Conservation (phyloP, 2,797 vertebrate species). For the Enoplosus armatus region DNA sequence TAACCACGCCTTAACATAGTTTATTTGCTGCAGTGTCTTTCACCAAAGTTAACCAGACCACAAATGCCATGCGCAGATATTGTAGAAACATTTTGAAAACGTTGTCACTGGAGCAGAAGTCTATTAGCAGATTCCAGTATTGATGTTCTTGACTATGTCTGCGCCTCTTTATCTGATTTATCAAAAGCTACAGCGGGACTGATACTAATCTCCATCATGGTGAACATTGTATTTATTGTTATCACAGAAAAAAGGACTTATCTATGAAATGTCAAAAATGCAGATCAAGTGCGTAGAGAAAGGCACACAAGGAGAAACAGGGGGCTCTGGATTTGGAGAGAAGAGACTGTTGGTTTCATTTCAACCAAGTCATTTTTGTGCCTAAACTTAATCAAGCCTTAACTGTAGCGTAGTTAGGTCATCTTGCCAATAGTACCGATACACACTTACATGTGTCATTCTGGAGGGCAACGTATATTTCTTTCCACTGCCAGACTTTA, state of each 20-base stretch:
- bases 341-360: neutral
- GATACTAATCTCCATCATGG: neutral
- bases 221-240: neutral
- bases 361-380: neutral
- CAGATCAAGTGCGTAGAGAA: neutral
- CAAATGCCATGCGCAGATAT: neutral
- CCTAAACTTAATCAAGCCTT: neutral
- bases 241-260: neutral
- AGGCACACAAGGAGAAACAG: neutral
- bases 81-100: neutral
- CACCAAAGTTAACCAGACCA: neutral
- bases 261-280: neutral
- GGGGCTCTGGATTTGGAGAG: neutral
- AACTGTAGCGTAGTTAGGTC: neutral
- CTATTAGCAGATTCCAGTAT: neutral
- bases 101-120: neutral
- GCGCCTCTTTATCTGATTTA: neutral
- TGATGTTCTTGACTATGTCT: neutral
- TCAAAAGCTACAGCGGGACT: neutral
- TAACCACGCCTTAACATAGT: neutral
- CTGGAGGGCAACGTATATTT: neutral
- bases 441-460: too few species aligned
- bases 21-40: neutral
- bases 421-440: too few species aligned
- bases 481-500: neutral